These are phyloP conservation scores for Drosophila bifasciata DNA, from an alignment of 1,140 invertebrate genomes.

Conservation along the genomic window DNA sequence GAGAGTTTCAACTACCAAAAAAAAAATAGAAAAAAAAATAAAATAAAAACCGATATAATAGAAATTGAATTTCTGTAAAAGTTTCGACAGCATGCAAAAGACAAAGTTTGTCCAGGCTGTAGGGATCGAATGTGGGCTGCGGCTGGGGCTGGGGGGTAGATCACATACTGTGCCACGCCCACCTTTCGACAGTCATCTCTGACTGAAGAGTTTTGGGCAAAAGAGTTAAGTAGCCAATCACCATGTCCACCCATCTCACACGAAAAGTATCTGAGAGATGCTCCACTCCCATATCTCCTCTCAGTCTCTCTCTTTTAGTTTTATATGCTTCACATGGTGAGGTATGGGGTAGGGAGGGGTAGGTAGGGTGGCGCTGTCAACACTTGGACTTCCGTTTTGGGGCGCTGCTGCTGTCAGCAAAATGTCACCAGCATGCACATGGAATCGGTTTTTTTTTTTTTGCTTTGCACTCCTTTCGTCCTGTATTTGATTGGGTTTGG, in stretches of 20 bases:
- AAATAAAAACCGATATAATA: slow-evolving; percentile 53
- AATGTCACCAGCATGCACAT: slow-evolving; percentile 78
- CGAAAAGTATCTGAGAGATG: too few relatives aligned
- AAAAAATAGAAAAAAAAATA: slow-evolving; percentile 35
- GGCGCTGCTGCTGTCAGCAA: slow-evolving; percentile 66
- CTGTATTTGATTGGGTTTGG: slow-evolving; percentile 49
- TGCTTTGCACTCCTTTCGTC: slow-evolving; percentile 14
- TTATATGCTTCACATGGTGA: slow-evolving; percentile 49
- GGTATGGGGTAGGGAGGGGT: too few relatives aligned
- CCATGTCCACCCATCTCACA: slow-evolving; percentile 33
- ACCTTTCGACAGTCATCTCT: slow-evolving; percentile 31
- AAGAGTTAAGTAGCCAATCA: slow-evolving; percentile 79
- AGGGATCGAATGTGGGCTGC: not conserved
- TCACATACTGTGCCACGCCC: slow-evolving; percentile 51
- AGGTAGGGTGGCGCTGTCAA: slow-evolving; percentile 76
- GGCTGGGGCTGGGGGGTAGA: slow-evolving; percentile 7
- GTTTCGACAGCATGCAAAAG: slow-evolving; percentile 75
- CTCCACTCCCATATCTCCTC: slow-evolving; percentile 10
- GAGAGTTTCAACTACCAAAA: not conserved
- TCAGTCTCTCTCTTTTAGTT: slow-evolving; percentile 9
- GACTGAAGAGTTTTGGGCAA: slow-evolving; percentile 61
- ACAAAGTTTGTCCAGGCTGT: slow-evolving; percentile 59
- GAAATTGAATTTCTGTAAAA: slow-evolving; percentile 80
- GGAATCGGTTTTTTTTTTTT: slow-evolving; percentile 44
- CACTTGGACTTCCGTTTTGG: slow-evolving; percentile 73